These are phyloP conservation scores for Drosophila ustulata DNA, from an alignment of 2,888 invertebrate genomes.

Conservation along the genomic window DNA sequence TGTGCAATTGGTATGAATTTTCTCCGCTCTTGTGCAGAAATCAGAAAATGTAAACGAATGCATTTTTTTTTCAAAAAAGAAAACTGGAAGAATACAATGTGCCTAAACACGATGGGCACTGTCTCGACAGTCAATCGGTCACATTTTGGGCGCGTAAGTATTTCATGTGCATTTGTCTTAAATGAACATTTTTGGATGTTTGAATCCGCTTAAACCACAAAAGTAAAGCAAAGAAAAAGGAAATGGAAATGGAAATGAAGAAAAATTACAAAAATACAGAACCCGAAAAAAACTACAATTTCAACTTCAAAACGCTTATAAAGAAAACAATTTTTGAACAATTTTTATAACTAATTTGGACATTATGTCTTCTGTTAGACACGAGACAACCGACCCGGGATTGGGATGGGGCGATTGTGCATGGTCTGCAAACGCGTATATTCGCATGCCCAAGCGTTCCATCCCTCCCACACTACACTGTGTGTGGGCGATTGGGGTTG, in stretches of 20 bases:
- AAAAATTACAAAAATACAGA: constrained; percentile 18
- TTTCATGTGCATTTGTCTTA: constrained; percentile 75
- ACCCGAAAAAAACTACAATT: constrained; percentile 74
- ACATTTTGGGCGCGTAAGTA: constrained; percentile 58
- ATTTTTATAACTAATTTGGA: constrained; percentile 75
- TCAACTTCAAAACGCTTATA: constrained; percentile 81
- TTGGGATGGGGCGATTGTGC: constrained; percentile 56
- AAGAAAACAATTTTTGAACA: constrained; percentile 74
- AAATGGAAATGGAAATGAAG: constrained; percentile 24
- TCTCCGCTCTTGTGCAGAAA: constrained; percentile 73
- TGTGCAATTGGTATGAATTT: constrained; percentile 81
- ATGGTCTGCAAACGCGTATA: constrained; percentile 52
- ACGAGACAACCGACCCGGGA: constrained; percentile 49
- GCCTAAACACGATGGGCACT: constrained; percentile 45
- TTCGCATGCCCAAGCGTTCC: constrained; percentile 55
- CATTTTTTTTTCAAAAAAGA: constrained; percentile 67
- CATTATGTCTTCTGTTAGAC: constrained; percentile 64
- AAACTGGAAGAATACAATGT: constrained; percentile 54
- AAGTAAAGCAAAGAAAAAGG: constrained; percentile 14
- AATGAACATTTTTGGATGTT: constrained; percentile 56
- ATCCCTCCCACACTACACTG: constrained; percentile 58
- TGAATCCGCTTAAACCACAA: constrained; percentile 47
- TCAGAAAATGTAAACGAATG: constrained; percentile 63
- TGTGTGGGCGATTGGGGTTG: constrained; percentile 34
- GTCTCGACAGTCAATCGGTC: constrained; percentile 31